Base-by-base conservation (phyloP, 2,797 vertebrate species). In the Numenius phaeopus region DNA sequence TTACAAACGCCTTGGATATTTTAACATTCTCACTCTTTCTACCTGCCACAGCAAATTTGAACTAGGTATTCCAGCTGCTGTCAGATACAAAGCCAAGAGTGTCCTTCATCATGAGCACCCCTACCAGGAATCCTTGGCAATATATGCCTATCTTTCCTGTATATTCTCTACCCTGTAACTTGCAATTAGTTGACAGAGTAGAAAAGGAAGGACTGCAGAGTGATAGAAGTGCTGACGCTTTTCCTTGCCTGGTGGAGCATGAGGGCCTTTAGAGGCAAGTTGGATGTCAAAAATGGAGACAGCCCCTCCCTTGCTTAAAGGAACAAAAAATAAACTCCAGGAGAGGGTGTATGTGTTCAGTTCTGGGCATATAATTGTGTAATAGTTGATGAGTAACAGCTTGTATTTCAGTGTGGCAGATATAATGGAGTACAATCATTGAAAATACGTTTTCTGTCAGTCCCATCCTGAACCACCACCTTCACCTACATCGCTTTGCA, bases 11-110 rank as follows among this genome's bases (percentile, higher is more conserved):
- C 95, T 97, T 95, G 92, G 86, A 76, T 97, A 90, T 96, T 97
- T 97, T 93, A 97, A 87, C 76, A 70, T 97, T 98, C 73, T 2
- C 97, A 96, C 94, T 95, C 95, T 97, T 97, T 96, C 97, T 97
- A 97, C 96, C 96, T 98, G 98, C 98, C 98, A 98, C 91, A 97
- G 95, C 82, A 96, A 98, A 98, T 98, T 81, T 97, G 90, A 98
- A 90, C 96, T 97, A 95, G 92, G 96, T 97, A 91, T 96, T 97
- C 93, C 92, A 97, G 95, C 89, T 97, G 97, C 98, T 98, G 98
- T 98, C 98, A 98, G 92, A 98, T 98, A 94, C 97, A 96, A 97
- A 98, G 58, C 55, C 24, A 49, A 95, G 87, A 78, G 83, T 95
- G 96, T 97, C 96, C 97, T 98, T 98, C 97, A 98, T 97, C 96